Evolutionary conservation across 2,888 invertebrate species (phyloP), one percentile per base, ranked within the genome.

Genomic region (Buathra laborator): DNA sequence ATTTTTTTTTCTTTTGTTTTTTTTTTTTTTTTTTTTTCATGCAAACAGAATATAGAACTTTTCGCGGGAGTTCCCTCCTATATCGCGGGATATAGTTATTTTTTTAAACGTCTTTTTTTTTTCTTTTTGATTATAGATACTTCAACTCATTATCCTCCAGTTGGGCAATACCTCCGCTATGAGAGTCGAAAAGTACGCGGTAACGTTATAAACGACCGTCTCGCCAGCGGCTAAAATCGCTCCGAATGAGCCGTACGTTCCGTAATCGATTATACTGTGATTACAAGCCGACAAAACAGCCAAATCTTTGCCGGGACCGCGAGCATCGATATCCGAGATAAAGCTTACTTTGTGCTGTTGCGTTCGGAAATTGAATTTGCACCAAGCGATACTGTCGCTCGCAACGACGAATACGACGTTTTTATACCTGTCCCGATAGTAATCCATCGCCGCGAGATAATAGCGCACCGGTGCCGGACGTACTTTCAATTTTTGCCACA

Each of bases 401-500:
- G 93, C 93, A 12, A 94, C 92, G 77, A 94, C 86, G 82, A 94
- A 94, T 7, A 94, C 88, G 7, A 93, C 92, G 51, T 93, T 93
- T 44, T 86, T 88, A 84, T 93, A 94, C 87, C 93, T 94, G 68
- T 87, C 89, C 29, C 89, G 86, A 86, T 93, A 94, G 82, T 94
- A 93, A 85, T 93, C 90, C 94, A 94, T 94, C 44, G 94, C 94
- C 12, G 90, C 87, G 5, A 91, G 87, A 86, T 94, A 94, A 87
- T 94, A 94, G 46, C 90, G 90, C 37, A 91, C 88, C 44, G 93
- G 93, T 4, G 94, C 94, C 2, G 94, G 92, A 56, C 91, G 90
- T 7, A 93, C 93, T 56, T 94, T 93, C 74, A 95, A 92, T 87
- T 95, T 95, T 80, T 94, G 93, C 94, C 94, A 95, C 29, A 96